A percentile compares a stretch with the other conserved stretches of the same genome.
Conservation (phyloP, 2,113 vertebrate species). For the Plestiodon gilberti region DNA sequence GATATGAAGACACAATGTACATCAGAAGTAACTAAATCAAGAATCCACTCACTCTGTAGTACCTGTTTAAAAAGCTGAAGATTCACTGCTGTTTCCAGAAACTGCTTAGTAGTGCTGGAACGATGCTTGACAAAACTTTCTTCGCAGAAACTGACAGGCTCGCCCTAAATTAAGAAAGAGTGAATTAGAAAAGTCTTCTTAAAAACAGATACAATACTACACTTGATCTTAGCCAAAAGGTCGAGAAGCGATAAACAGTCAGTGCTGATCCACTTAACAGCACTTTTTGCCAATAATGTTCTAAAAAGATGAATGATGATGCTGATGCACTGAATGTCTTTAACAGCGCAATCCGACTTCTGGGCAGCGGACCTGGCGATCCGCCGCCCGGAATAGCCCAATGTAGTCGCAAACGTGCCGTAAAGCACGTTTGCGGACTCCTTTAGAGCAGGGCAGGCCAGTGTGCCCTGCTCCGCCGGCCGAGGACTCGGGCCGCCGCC, state of each 20-base stretch:
- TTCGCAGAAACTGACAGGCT: conserved; percentile 94
- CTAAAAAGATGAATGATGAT: neutral
- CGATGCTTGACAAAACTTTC: conserved; percentile 92
- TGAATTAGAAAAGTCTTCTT: neutral
- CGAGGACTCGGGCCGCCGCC: too few species aligned
- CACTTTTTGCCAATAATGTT: neutral
- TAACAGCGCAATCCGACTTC: too few species aligned
- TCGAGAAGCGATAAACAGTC: neutral
- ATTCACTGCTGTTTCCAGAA: conserved; percentile 94
- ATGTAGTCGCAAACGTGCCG: too few species aligned
- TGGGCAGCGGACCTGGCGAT: too few species aligned
- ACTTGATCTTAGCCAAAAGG: too few species aligned
- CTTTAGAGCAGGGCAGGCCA: too few species aligned
- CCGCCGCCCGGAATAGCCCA: too few species aligned
- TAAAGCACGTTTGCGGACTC: too few species aligned
- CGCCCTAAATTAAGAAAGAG: conserved; percentile 80
- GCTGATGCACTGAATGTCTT: neutral
- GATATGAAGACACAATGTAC: neutral
- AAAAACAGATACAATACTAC: too few species aligned
- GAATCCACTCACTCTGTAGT: conserved; percentile 39
- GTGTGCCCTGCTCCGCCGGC: too few species aligned
- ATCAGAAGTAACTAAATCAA: conserved; percentile 11
- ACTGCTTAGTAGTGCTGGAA: conserved; percentile 89
- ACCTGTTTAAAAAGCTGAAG: conserved; percentile 99
- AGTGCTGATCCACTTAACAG: neutral